phyloP scores from a whole-genome alignment of 2,797 vertebrate genomes.

The Ctenochaetus hawaiiensis region DNA sequence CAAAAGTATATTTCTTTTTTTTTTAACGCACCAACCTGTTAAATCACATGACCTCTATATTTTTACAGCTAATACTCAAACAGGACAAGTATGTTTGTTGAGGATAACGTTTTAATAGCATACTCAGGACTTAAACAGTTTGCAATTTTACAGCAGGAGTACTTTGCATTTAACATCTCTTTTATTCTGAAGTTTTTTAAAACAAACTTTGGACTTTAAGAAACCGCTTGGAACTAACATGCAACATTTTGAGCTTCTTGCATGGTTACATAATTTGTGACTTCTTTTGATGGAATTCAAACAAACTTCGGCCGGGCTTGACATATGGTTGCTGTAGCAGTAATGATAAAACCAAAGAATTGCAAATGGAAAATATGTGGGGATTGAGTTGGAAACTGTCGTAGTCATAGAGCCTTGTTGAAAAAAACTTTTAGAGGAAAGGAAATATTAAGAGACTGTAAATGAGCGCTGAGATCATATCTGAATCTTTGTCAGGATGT shows the following conservation, averaged over 20 bases:
- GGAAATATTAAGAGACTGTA: background rate
- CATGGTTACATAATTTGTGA: background rate
- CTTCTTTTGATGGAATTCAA: slow-evolving; percentile 7
- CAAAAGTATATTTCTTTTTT: background rate
- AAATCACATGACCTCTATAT: background rate
- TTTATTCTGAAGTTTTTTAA: background rate
- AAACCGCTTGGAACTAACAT: background rate
- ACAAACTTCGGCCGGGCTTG: background rate
- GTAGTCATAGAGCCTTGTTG: background rate
- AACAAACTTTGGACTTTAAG: background rate
- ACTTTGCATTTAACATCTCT: background rate
- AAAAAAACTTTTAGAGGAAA: slow-evolving; percentile 3
- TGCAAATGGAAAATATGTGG: background rate
- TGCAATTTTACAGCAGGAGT: background rate
- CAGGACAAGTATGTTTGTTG: background rate
- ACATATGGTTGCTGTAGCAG: background rate
- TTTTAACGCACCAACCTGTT: too few species aligned
- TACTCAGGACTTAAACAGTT: background rate
- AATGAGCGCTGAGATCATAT: slow-evolving; percentile 13
- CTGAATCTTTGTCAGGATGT: background rate
- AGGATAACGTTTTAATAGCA: background rate
- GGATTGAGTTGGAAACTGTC: background rate
- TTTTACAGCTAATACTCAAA: background rate
- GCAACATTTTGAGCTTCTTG: background rate
- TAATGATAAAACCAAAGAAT: background rate